These are phyloP conservation scores for Saccopteryx leptura DNA, from an alignment of 2,113 vertebrate genomes.

Conservation along the genomic window DNA sequence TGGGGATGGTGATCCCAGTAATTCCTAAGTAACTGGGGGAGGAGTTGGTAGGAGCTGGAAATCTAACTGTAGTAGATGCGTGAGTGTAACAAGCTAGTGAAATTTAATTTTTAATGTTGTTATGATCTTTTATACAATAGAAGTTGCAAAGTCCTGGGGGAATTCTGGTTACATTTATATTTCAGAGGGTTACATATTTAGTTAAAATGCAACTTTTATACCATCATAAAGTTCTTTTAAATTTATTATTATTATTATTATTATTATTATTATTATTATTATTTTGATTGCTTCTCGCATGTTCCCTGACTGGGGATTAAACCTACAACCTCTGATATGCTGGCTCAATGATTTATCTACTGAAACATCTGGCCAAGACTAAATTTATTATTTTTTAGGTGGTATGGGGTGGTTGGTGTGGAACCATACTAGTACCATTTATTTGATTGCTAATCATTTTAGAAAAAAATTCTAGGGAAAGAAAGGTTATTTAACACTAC, in stretches of 20 bases:
- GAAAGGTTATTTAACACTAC: background rate
- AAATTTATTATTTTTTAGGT: constrained; percentile 22
- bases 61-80: background rate
- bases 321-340: no score
- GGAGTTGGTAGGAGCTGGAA: background rate
- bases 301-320: no score
- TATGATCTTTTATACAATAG: background rate
- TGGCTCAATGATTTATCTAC: no score
- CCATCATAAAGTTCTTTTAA: background rate
- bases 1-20: background rate
- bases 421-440: background rate
- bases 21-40: background rate
- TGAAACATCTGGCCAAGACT: no score
- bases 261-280: constrained; percentile 25
- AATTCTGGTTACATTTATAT: background rate
- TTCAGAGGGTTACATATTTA: constrained; percentile 10
- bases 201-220: constrained; percentile 19
- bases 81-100: background rate
- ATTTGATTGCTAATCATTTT: constrained; percentile 7
- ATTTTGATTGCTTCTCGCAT: no score
- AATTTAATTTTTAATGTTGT: constrained; percentile 33
- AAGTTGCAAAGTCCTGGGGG: background rate
- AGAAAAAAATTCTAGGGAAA: background rate
- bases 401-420: background rate
- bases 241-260: background rate